phyloP scores from a whole-genome alignment of 2,113 vertebrate genomes.

The Pleuronectes platessa region DNA sequence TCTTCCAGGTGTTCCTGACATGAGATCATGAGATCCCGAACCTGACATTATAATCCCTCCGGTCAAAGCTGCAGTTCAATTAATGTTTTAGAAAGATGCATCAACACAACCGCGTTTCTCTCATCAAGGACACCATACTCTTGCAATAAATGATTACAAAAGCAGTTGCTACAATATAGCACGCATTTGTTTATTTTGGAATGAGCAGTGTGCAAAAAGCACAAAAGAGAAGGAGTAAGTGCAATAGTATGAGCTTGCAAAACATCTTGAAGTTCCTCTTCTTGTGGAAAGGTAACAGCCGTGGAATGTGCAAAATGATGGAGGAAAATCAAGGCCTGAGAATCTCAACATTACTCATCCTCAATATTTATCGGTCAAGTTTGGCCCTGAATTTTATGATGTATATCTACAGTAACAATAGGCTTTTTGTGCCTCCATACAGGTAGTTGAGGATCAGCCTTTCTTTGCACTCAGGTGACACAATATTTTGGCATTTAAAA shows the following conservation, averaged over 20 bases:
- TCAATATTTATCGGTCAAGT: conserved; percentile 7
- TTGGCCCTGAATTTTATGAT: conserved; percentile 6
- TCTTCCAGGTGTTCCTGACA: neutral
- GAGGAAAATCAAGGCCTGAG: neutral
- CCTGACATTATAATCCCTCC: neutral
- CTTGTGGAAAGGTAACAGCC: conserved; percentile 37
- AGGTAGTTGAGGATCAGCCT: neutral
- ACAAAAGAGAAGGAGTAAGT: conserved; percentile 58
- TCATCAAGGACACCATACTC: conserved; percentile 37
- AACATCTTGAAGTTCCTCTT: conserved; percentile 31
- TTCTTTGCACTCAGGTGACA: neutral
- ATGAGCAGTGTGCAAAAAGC: conserved; percentile 52
- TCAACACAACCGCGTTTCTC: conserved; percentile 34
- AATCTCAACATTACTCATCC: neutral
- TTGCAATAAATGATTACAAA: conserved; percentile 51
- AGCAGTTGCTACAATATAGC: conserved; percentile 33
- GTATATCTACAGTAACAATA: neutral
- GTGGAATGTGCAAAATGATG: conserved; percentile 55
- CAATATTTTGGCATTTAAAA: neutral
- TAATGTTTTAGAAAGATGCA: neutral
- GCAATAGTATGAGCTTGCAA: conserved; percentile 46
- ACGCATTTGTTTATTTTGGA: conserved; percentile 59
- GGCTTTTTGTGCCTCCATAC: neutral
- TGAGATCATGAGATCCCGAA: neutral
- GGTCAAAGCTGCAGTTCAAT: neutral